Conservation (phyloP, 1,140 invertebrate genomes). For the Melanaphis sacchari region DNA sequence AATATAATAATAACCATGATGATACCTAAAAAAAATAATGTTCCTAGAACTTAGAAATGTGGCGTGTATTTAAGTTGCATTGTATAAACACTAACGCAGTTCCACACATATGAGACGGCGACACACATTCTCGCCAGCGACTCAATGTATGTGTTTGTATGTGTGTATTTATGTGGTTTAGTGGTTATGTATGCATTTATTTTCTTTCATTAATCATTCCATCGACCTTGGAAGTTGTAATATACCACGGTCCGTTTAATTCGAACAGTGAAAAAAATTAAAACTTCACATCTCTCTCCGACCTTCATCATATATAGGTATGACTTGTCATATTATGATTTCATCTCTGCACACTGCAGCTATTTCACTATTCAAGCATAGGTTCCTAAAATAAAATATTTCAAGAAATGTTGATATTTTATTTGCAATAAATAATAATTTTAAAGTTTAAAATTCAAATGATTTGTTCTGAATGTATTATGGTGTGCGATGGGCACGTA, state of each 20-base stretch:
- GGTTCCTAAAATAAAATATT: not conserved
- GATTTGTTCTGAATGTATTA: too few relatives aligned
- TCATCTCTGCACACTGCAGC: not conserved
- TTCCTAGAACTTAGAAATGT: not conserved
- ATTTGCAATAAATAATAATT: too few relatives aligned
- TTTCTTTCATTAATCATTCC: not conserved
- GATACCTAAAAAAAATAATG: not conserved
- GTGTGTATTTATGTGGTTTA: not conserved
- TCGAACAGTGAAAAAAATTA: not conserved
- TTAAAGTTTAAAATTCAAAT: too few relatives aligned
- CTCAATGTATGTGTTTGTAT: too few relatives aligned
- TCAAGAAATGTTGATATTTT: not conserved
- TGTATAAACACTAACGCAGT: not conserved
- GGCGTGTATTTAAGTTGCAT: not conserved
- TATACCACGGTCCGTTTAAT: not conserved
- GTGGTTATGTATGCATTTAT: not conserved
- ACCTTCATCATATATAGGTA: not conserved
- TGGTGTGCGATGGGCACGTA: too few relatives aligned
- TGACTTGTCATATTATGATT: not conserved
- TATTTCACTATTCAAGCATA: not conserved
- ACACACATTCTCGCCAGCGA: not conserved
- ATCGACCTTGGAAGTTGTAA: not conserved
- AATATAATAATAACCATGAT: not conserved
- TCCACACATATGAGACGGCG: not conserved
- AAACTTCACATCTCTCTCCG: not conserved